These are phyloP conservation scores for Harpagoxenus sublaevis DNA, from an alignment of 2,888 invertebrate species.

Conservation along the genomic window DNA sequence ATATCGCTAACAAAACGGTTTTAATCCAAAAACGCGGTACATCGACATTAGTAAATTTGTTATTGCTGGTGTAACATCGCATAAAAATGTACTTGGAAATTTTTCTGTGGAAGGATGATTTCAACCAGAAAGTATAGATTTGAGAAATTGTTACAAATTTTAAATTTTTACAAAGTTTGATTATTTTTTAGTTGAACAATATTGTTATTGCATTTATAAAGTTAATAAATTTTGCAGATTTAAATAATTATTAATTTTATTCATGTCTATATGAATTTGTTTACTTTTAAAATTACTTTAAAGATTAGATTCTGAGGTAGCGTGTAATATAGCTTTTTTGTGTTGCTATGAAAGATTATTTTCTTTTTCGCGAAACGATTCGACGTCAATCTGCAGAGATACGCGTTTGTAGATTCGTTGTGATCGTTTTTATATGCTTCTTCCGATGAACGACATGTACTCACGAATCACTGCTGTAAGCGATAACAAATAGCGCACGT, in stretches of 20 bases:
- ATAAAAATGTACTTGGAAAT: neutral
- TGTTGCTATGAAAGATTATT: neutral
- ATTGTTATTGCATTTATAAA: neutral
- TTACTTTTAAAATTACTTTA: neutral
- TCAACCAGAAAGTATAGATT: neutral
- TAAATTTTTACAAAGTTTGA: neutral
- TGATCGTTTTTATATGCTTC: neutral
- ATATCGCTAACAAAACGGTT: neutral
- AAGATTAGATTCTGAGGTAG: neutral
- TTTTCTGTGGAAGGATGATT: neutral
- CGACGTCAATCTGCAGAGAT: slow-evolving; percentile 10
- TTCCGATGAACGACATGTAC: slow-evolving; percentile 9
- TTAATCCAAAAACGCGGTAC: neutral
- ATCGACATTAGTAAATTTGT: neutral
- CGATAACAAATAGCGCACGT: slow-evolving; percentile 67
- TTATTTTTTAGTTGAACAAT: neutral
- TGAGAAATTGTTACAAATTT: neutral
- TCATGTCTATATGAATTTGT: neutral
- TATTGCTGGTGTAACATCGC: too few species aligned
- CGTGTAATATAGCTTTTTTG: neutral
- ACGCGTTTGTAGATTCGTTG: neutral
- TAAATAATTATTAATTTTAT: neutral
- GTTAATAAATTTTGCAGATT: neutral
- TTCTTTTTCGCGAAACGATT: neutral
- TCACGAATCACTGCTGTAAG: slow-evolving; percentile 8